Base-by-base conservation (phyloP, 2,113 vertebrate species). In the Barbus barbus region DNA sequence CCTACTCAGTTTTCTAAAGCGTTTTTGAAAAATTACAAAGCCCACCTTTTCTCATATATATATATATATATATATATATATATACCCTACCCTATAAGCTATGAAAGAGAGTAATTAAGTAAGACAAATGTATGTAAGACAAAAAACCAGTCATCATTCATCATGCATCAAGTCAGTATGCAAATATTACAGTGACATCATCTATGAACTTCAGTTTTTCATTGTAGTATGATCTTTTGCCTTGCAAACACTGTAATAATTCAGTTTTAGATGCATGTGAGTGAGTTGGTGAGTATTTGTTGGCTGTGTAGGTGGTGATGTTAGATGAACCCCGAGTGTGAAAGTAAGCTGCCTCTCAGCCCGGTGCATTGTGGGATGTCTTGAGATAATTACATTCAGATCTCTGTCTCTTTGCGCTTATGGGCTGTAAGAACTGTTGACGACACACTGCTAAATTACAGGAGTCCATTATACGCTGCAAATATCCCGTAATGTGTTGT, bases 341-440 rank as follows among this genome's bases (percentile, higher is more conserved):
- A 65, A 65, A 20, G 63, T 65, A 16, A 65, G 63, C 72, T 74
- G 38, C 41, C 1, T 9, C 26, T 75, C 44, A 75, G 36, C 73
- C 73, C 9, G 9, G 46, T 75, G 73, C 73, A 75, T 53, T 75
- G 41, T 74, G 71, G 41, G 71, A 28, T 48, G 71, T 74, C 41
- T 74, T 74, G 46, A 75, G 24, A 53, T 75, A 75, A 75, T 75
- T 75, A 75, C 73, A 75, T 26, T 31, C 26, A 6, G 73, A 75
- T 75, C 73, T 75, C 73, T 20, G 1, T 74, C 72, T 51, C 13
- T 72, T 36, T 73, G 22, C 4, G 36, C 69, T 72, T 14, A 72
- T 22, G 44, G 41, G 41, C 44, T 48, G 41, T 24, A 13, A 28
- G 73, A 75, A 75, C 8, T 31, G 73, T 75, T 75, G 48, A 75